These are phyloP conservation scores for Cistogaster globosa DNA, from an alignment of 2,888 invertebrate genomes.

Conservation along the genomic window DNA sequence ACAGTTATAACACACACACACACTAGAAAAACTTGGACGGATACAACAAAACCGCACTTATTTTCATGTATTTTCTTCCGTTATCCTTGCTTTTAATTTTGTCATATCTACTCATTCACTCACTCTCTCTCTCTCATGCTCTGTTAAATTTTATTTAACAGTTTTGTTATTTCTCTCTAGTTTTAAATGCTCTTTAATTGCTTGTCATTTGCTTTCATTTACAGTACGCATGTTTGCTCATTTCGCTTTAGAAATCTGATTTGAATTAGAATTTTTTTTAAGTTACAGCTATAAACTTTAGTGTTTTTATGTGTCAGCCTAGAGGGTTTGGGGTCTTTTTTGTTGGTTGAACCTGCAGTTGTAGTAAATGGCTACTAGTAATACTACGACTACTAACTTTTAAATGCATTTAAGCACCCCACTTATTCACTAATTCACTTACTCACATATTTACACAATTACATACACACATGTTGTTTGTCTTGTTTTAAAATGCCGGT, in stretches of 20 bases:
- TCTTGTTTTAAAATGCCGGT: conserved; percentile 60
- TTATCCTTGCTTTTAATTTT: conserved; percentile 15
- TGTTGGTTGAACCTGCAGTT: conserved; percentile 52
- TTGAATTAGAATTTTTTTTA: conserved; percentile 22
- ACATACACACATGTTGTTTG: background rate
- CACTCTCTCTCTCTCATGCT: background rate
- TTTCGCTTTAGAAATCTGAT: conserved; percentile 1
- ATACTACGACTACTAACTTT: conserved; percentile 32
- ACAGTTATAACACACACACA: conserved; percentile 49
- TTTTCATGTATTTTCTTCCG: background rate
- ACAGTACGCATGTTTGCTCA: conserved; percentile 22
- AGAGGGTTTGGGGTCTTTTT: conserved; percentile 17
- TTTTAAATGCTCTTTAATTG: background rate
- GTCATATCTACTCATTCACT: background rate
- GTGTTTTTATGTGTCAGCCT: background rate
- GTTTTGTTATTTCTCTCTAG: background rate
- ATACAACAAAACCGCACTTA: conserved; percentile 46
- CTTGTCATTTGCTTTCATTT: background rate
- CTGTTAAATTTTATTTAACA: background rate
- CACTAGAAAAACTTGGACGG: background rate
- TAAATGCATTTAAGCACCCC: conserved; percentile 37
- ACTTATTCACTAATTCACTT: conserved; percentile 45
- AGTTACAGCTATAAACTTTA: conserved; percentile 13
- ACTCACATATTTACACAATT: conserved; percentile 1
- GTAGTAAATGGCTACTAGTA: conserved; percentile 51